Evolutionary conservation across 30 jellyfish, hydroid and myxozoan species (phyloP), one percentile per base, ranked within the genome.

Genomic region (Rhopilema esculentum): DNA sequence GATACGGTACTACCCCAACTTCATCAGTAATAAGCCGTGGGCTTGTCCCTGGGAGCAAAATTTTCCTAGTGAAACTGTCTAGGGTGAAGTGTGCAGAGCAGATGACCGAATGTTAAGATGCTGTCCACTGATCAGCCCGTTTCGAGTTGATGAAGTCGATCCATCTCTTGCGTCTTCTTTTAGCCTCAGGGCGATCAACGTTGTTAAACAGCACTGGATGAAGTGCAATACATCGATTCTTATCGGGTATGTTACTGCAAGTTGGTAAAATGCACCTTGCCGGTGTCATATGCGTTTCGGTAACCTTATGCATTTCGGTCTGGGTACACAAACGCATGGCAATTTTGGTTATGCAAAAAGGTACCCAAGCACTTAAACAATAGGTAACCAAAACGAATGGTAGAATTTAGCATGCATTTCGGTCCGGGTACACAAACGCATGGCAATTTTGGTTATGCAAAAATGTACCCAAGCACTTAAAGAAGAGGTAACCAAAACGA

Each of bases 251-350:
- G 66, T 79, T 79, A n/a, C 89, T 26, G 64, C 89, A 79, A 22
- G 89, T 79, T 27, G 89, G 89, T 57, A 79, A 62, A 79, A 79
- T 79, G 40, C 89, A 79, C 74, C 89, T 57, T 2, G 64, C 52
- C 27, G 89, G 79, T 79, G 25, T 79, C 57, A 12, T 40, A 2
- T 2, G 57, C 12, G 6, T 40, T 40, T 40, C 57, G 12, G 12
- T 40, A 40, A 40, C 57, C 57, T 40, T 40, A 6, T 12, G 57
- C 57, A 12, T 40, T 40, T 40, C 57, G 57, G 57, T 40, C 57
- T 12, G 57, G 57, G 57, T 40, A 40, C 57, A 40, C 57, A 40
- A 40, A 40, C 57, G 57, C 12, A 40, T 40, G 57, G 57, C 57
- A 40, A 40, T 40, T 40, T 40, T 40, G 57, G 57, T 40, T 40